Evolutionary conservation across 2,888 invertebrate species (phyloP).

Genomic region (Megastigmus dorsalis): DNA sequence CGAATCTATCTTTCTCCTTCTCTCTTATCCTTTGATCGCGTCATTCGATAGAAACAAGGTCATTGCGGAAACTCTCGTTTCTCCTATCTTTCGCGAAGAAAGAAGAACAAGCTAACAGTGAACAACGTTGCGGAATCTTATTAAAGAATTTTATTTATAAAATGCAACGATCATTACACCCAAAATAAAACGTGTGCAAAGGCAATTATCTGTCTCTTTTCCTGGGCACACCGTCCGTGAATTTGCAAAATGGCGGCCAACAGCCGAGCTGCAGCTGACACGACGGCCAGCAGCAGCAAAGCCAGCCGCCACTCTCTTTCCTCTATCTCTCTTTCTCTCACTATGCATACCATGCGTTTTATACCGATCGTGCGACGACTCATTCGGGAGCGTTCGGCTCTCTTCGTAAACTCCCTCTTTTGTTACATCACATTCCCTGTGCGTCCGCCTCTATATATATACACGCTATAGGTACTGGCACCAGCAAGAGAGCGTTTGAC

Average conservation of each 20-base stretch:
- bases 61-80: neutral
- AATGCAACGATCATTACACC: neutral
- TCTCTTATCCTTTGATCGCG: slow-evolving; percentile 40
- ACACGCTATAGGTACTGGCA: slow-evolving; percentile 49
- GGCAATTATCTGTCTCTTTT: neutral
- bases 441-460: slow-evolving; percentile 58
- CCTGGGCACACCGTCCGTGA: neutral
- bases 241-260: slow-evolving; percentile 52
- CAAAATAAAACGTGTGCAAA: neutral
- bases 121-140: neutral
- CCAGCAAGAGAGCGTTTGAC: neutral
- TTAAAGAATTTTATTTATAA: neutral
- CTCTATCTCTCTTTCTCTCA: slow-evolving; percentile 43
- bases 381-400: slow-evolving; percentile 65
- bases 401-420: slow-evolving; percentile 67
- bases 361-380: slow-evolving; percentile 53
- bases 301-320: slow-evolving; percentile 44
- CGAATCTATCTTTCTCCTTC: slow-evolving; percentile 4
- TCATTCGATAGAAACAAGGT: slow-evolving; percentile 28
- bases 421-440: slow-evolving; percentile 71
- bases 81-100: neutral
- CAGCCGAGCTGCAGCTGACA: slow-evolving; percentile 27
- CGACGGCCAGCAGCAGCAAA: slow-evolving; percentile 2
- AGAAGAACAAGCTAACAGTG: slow-evolving; percentile 3
- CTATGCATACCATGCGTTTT: slow-evolving; percentile 8